Conservation (phyloP, 2,113 vertebrate species). For the Vireo altiloquus region DNA sequence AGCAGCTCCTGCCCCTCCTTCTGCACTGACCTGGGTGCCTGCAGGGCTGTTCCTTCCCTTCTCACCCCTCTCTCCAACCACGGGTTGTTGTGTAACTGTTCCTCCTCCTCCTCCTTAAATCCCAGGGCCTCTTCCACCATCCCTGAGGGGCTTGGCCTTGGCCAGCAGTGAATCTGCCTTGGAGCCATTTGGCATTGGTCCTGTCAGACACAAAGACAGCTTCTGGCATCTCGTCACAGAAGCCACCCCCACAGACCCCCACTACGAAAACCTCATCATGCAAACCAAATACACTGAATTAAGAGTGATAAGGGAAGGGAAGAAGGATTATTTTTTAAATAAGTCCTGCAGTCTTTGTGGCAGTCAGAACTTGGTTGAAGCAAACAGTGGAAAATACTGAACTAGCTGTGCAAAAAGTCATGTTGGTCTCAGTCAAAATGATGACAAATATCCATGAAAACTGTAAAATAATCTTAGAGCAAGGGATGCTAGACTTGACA, state of each 20-base stretch:
- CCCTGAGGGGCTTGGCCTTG: not conserved
- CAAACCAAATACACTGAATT: not conserved
- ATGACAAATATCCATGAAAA: not conserved
- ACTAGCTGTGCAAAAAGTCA: not conserved
- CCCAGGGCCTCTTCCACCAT: not conserved
- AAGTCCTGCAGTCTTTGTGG: not conserved
- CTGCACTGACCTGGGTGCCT: not conserved
- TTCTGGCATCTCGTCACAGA: not conserved
- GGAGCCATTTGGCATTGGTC: not conserved
- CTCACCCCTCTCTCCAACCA: not conserved
- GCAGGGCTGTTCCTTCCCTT: not conserved
- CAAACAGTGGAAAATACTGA: not conserved
- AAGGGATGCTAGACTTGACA: not conserved
- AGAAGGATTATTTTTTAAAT: not conserved
- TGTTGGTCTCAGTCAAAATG: not conserved
- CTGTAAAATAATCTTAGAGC: not conserved
- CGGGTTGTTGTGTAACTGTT: not conserved
- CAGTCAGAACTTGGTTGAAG: not conserved
- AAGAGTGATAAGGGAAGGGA: not conserved
- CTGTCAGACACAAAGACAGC: not conserved
- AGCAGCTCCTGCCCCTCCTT: not conserved
- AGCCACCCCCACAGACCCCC: not conserved
- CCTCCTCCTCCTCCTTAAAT: not conserved
- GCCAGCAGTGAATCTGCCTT: not conserved
- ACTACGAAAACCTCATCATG: not conserved